A percentile compares a stretch with the other conserved stretches of the same genome.
phyloP scores from a whole-genome alignment of 2,888 invertebrate species.

The Rhaphigaster nebulosa region DNA sequence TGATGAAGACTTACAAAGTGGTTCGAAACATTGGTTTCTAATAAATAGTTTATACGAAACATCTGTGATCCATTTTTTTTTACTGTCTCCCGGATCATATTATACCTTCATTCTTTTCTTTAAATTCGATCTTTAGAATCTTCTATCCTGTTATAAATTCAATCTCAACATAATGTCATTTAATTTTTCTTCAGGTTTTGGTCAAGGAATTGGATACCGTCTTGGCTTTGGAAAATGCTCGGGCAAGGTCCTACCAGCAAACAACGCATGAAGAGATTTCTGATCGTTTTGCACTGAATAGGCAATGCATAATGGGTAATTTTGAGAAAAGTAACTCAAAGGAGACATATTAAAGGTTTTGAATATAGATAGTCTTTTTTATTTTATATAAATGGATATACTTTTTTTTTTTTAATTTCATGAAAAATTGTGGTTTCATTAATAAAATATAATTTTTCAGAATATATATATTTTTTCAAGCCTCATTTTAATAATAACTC shows the following conservation, averaged over 20 bases:
- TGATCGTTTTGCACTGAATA: background rate
- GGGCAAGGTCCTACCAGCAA: conserved; percentile 84
- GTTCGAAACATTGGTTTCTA: too few species aligned
- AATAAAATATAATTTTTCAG: background rate
- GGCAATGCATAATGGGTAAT: background rate
- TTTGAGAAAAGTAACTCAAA: background rate
- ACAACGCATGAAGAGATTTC: background rate
- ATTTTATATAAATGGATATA: background rate
- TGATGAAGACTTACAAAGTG: too few species aligned
- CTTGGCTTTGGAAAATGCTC: conserved; percentile 94
- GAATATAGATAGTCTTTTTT: background rate
- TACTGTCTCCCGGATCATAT: too few species aligned
- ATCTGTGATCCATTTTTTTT: too few species aligned
- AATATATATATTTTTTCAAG: background rate
- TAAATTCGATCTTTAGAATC: too few species aligned
- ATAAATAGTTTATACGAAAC: too few species aligned
- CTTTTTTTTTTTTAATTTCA: background rate
- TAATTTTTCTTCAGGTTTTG: conserved; percentile 75
- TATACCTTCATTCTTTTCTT: too few species aligned
- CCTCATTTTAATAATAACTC: too few species aligned
- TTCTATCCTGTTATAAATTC: too few species aligned
- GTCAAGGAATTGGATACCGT: conserved; percentile 82
- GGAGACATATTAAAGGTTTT: background rate
- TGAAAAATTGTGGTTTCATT: background rate
- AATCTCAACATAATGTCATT: background rate